A percentile compares a stretch with the other conserved stretches of the same genome.
Evolutionary conservation across 1,140 invertebrate species (phyloP).

Genomic region (Babylonia areolata): DNA sequence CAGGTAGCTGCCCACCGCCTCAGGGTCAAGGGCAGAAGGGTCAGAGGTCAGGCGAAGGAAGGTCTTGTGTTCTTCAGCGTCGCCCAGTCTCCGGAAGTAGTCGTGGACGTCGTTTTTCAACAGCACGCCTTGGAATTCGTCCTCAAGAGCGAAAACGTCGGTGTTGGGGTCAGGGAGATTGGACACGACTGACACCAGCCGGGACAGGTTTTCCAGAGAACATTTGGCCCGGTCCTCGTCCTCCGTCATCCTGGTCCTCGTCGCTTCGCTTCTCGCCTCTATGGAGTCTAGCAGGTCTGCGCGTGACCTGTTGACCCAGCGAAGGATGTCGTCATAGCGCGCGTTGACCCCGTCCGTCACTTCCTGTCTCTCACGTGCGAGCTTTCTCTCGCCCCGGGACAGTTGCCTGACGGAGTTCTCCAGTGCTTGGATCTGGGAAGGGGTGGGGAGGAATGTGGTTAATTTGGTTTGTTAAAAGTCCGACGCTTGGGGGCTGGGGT

Average conservation of each 20-base stretch:
- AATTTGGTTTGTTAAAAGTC: too few relatives aligned
- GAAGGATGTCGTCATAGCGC: slow-evolving; percentile 16
- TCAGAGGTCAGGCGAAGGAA: neutral
- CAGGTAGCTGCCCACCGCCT: neutral
- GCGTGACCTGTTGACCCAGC: neutral
- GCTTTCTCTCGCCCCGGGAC: neutral
- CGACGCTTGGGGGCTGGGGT: too few relatives aligned
- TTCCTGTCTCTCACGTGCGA: slow-evolving; percentile 17
- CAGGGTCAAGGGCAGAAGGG: neutral
- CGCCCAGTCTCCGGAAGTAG: neutral
- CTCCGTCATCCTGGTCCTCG: neutral
- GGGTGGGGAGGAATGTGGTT: neutral
- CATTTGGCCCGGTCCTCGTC: neutral
- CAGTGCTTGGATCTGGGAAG: neutral
- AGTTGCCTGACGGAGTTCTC: neutral
- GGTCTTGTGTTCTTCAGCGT: neutral
- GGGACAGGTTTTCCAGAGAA: neutral
- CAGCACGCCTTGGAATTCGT: neutral
- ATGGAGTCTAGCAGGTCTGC: neutral
- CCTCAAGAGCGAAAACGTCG: neutral
- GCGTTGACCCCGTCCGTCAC: neutral
- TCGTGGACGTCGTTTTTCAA: neutral
- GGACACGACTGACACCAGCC: neutral
- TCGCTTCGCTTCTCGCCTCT: neutral
- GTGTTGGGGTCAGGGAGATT: neutral